Evolutionary conservation across 2,888 invertebrate species (phyloP), one percentile per base, ranked within the genome.

Genomic region (Chymomyza procnemis): DNA sequence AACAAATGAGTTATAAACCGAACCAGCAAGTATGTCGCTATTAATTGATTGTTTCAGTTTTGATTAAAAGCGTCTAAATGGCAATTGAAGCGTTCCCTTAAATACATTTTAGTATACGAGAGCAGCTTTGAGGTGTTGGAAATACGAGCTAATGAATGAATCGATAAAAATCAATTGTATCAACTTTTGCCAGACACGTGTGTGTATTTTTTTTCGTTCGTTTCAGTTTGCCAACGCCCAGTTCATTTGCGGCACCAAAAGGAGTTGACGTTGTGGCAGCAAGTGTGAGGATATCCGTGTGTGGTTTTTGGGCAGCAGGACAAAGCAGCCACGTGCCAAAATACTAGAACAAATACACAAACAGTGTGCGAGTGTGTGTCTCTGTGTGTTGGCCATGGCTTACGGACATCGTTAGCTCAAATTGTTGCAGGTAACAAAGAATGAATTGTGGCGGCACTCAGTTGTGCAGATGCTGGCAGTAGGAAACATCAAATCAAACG

Each of bases 321-420:
- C 72, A 65, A 16, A 63, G 60, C 64, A 54, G 74, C 67, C 74
- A 69, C 54, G 61, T 64, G 57, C 57, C 26, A 22, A 62, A 22
- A 34, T 54, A 46, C 54, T 48, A n/a, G 22, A 55, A n/a, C 55
- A 16, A 14, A n/a, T 46, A 85, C 67, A 62, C 55, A 46, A 48
- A 41, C 18, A n/a, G 21, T 52, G 54, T 61, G 47, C 14, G 12
- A 47, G 3, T 52, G 47, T 61, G 47, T 19, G 5, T 61, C 9
- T 50, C 22, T 26, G 52, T 34, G 9, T 61, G 18, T 52, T 19
- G 65, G 78, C 59, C 41, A 64, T 75, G 62, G 74, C 84, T 78
- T 69, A 78, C 75, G 83, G 75, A 78, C 81, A 78, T 85, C 79
- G 84, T 83, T 85, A 85, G 86, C 74, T 62, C 72, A 85, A 85